Conservation (phyloP, 2,797 vertebrate species). For the Anas georgica region DNA sequence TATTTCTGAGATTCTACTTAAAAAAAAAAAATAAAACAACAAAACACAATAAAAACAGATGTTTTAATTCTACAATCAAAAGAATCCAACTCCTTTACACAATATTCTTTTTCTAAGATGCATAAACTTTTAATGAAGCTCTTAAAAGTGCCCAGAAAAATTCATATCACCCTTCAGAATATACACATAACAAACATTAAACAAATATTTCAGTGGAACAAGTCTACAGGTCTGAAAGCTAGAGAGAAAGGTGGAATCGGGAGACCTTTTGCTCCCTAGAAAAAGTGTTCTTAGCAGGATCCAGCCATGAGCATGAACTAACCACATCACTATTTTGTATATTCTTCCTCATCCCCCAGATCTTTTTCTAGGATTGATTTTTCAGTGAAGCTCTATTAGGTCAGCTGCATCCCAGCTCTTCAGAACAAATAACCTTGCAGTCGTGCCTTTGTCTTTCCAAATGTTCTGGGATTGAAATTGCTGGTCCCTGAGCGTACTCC, state of each 20-base stretch:
- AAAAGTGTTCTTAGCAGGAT: conserved; percentile 68
- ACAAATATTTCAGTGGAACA: conserved; percentile 24
- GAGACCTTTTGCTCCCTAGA: background rate
- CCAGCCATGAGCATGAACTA: background rate
- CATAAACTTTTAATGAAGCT: conserved; percentile 17
- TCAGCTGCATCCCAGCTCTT: background rate
- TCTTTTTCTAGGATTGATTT: background rate
- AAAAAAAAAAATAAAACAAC: background rate
- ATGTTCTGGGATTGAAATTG: background rate
- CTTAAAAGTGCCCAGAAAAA: conserved; percentile 57
- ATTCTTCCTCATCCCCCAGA: background rate
- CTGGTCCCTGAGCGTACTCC: background rate
- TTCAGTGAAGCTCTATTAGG: background rate
- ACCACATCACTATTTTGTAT: background rate
- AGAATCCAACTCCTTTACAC: background rate
- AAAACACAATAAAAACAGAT: background rate
- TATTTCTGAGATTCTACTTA: background rate
- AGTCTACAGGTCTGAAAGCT: conserved; percentile 14
- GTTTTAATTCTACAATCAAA: conserved; percentile 9
- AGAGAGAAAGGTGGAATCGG: background rate
- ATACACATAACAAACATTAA: conserved; percentile 53
- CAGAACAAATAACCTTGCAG: background rate
- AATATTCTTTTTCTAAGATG: conserved; percentile 25
- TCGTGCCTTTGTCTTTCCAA: background rate
- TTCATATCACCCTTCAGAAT: conserved; percentile 53